Percentiles rank a stretch among this genome's conserved stretches.
Conservation (phyloP, 2,113 vertebrate species). For the Brienomyrus longianalis region DNA sequence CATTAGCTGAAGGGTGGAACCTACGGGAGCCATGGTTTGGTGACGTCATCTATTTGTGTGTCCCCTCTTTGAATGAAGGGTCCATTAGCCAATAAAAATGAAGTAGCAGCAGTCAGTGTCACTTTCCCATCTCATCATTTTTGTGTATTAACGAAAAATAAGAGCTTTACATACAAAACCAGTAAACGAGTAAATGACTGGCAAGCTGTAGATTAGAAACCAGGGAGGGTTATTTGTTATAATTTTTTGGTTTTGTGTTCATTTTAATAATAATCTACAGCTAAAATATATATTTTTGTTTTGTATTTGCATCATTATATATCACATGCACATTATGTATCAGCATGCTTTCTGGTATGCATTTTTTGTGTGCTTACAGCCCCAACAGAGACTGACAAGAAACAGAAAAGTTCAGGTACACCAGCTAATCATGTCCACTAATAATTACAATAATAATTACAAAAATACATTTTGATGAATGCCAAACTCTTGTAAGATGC, state of each 20-base stretch:
- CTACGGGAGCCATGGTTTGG: not conserved
- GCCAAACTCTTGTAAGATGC: too few relatives aligned
- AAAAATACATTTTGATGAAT: too few relatives aligned
- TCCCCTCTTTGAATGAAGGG: not conserved
- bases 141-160: not conserved
- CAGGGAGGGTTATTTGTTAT: not conserved
- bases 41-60: not conserved
- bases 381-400: not conserved
- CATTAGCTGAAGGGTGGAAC: not conserved
- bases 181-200: not conserved
- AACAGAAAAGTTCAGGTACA: not conserved
- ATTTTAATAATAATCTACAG: not conserved
- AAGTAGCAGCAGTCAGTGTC: not conserved
- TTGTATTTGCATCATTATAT: not conserved
- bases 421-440: not conserved
- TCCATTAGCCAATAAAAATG: not conserved
- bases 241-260: not conserved
- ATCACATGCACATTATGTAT: not conserved
- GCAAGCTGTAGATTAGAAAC: too few relatives aligned
- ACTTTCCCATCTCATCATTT: not conserved
- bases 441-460: not conserved
- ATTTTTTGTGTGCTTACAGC: not conserved
- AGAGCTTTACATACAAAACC: not conserved
- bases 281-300: not conserved
- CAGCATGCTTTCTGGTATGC: too few relatives aligned